A percentile compares a stretch with the other conserved stretches of the same genome.
phyloP scores from a whole-genome alignment of 2,113 vertebrate genomes.

The Bolborhynchus lineola region DNA sequence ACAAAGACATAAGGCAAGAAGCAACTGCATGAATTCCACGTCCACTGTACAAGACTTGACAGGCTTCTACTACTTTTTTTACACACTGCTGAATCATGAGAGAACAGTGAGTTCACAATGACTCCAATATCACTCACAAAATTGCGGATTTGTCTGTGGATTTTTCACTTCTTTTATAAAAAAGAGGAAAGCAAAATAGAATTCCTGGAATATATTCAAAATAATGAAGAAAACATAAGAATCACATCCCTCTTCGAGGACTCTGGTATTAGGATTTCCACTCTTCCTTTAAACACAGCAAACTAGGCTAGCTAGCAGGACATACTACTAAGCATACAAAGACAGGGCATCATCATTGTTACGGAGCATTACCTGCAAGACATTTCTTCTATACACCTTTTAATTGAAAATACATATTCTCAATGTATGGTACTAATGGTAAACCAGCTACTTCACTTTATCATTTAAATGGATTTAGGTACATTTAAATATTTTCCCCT shows the following conservation, averaged over 20 bases:
- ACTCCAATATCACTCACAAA: background rate
- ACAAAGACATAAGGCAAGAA: background rate
- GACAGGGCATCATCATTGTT: background rate
- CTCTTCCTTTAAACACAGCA: background rate
- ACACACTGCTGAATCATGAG: background rate
- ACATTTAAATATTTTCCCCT: background rate
- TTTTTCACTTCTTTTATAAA: background rate
- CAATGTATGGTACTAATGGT: background rate
- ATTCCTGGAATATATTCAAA: background rate
- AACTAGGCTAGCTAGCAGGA: background rate
- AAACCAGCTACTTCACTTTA: background rate
- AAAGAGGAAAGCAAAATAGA: background rate
- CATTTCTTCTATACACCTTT: background rate
- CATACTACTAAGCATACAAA: fast-evolving
- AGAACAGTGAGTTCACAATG: background rate
- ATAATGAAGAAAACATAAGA: background rate
- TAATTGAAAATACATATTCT: background rate
- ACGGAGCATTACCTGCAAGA: background rate
- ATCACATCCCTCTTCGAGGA: background rate
- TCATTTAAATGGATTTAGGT: background rate
- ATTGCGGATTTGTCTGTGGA: background rate
- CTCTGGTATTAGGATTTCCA: background rate
- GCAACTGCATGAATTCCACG: slow-evolving; percentile 4
- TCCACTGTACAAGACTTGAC: background rate
- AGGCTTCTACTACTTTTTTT: background rate